phyloP scores from a whole-genome alignment of 2,113 vertebrate genomes.

The Aegithalos caudatus region DNA sequence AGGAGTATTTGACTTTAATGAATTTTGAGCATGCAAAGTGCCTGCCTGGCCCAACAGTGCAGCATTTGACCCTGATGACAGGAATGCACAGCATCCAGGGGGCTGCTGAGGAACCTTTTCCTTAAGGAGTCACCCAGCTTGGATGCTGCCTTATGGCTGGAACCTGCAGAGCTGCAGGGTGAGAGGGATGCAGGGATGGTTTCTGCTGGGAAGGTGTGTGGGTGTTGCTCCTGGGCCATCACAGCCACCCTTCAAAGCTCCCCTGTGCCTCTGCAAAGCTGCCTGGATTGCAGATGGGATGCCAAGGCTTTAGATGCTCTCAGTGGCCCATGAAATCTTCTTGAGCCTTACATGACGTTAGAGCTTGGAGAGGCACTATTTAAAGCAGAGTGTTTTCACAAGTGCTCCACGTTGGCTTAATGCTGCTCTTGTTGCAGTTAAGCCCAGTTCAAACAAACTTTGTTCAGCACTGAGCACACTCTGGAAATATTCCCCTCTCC shows the following conservation, averaged over 20 bases:
- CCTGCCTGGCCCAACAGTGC: not conserved
- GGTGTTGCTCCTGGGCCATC: not conserved
- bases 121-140: not conserved
- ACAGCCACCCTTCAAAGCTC: not conserved
- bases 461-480: not conserved
- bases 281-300: not conserved
- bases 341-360: constrained; percentile 5
- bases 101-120: not conserved
- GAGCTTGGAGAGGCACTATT: constrained; percentile 19
- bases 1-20: constrained; percentile 38
- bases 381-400: constrained; percentile 49
- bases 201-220: not conserved
- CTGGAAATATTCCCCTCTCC: not conserved
- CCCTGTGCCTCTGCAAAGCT: not conserved
- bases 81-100: not conserved
- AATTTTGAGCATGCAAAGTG: not conserved
- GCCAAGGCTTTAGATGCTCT: not conserved
- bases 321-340: constrained; percentile 34
- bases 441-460: constrained; percentile 58
- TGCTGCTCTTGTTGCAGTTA: constrained; percentile 41
- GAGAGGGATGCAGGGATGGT: fast-evolving
- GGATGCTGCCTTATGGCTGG: not conserved
- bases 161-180: not conserved
- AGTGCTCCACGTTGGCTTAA: constrained; percentile 40
- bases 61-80: not conserved